Base-by-base conservation (phyloP, 2,888 invertebrate species). In the Epinotia brunnichana region DNA sequence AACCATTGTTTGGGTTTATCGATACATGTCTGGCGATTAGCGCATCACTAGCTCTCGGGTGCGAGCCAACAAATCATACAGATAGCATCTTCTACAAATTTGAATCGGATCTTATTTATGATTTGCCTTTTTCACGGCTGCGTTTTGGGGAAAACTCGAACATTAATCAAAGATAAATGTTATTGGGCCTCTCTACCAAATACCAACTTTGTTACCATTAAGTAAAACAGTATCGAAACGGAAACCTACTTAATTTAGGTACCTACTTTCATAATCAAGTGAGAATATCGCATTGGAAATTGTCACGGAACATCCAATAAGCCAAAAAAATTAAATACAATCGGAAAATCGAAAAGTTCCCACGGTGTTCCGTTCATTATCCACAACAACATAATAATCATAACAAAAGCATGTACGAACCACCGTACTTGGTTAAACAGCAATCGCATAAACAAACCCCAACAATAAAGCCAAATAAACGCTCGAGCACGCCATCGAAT, bases 51-150 rank as follows among this genome's bases (percentile, higher is more conserved):
- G 89, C 87, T 90, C 87, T 90, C 88, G 91, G 89, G 90, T 91
- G 90, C 91, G 92, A 92, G 92, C 88, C 88, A 84, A 93, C 87
- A 93, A 93, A 93, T 94, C 93, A 93, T 89, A 87, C 83, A 81
- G 94, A 94, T 94, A 93, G 85, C 90, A 94, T 94, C 94, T 92
- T 92, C 91, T 91, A 93, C 93, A 94, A 94, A 93, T 94, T 93
- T 93, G 94, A 93, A 93, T 92, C 94, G 92, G 93, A 93, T 92
- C 92, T 93, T 93, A 92, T 94, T 94, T 93, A 94, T 91, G 93
- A 93, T 93, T 92, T 90, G 92, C 91, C 92, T 92, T 92, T 93
- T 93, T 93, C 91, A 92, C 92, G 89, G 92, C 88, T 90, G 90
- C 89, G 88, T 90, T 91, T 92, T 91, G 83, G 91, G 91, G 91